Base-by-base conservation (phyloP, 1,140 invertebrate species). In the Ceratitis capitata region DNA sequence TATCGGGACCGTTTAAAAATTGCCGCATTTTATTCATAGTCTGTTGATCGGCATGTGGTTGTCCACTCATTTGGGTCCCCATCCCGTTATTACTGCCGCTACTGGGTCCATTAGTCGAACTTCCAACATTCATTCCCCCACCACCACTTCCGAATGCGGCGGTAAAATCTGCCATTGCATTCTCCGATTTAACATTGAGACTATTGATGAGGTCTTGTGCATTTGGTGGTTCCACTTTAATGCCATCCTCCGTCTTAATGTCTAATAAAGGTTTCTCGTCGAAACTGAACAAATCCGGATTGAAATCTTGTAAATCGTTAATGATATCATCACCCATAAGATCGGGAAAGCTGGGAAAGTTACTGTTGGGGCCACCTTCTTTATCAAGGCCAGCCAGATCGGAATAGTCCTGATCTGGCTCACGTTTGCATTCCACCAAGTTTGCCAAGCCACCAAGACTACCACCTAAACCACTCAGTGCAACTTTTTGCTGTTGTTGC, bases 301-400 rank as follows among this genome's bases (percentile, higher is more conserved):
- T 94, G 85, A 96, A 96, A 88, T 96, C 96, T 23, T 95, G 95
- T 88, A 97, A 96, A 91, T 97, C 96, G 2, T 95, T 96, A 84
- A 98, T 97, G 86, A 98, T 94, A 91, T 98, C 96, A 87, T 97
- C 97, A 35, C 95, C 96, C 87, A 97, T 95, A 83, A 96, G 94
- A 87, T 97, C 95, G 32, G 96, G 94, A 74, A 96, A 94, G 2
- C 96, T 96, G 0, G 96, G 95, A 88, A 97, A 96, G 29, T 95
- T 94, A 1, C 94, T 94, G 86, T 95, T 95, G 1, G 95, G 95
- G 0, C 94, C 95, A 0, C 94, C 95, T 87, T 97, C 97, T 87
- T 97, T 96, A 87, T 97, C 96, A 58, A 97, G 89, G 0, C 96
- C 96, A 0, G 95, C 96, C 83, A 97, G 91, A 88, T 97, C 96